phyloP scores from a whole-genome alignment of 2,888 invertebrate species.

The Stenoptilia bipunctidactyla region DNA sequence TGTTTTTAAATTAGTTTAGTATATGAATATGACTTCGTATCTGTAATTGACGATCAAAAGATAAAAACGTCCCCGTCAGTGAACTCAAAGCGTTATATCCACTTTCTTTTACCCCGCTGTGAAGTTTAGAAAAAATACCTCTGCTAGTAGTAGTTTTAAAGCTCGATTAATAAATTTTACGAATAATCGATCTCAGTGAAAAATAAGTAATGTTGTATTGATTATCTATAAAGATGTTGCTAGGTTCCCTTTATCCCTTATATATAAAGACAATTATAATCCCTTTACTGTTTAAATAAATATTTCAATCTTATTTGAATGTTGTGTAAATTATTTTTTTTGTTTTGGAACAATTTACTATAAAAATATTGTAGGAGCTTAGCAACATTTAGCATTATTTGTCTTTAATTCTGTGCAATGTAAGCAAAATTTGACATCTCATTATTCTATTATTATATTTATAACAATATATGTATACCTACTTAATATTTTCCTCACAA shows the following conservation, averaged over 20 bases:
- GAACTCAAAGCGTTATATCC: too few species aligned
- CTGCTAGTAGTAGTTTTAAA: constrained; percentile 38
- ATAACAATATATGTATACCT: background rate
- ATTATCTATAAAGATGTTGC: constrained; percentile 36
- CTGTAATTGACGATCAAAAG: too few species aligned
- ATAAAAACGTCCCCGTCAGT: too few species aligned
- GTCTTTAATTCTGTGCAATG: constrained; percentile 24
- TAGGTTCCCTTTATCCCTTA: constrained; percentile 34
- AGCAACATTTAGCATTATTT: constrained; percentile 45
- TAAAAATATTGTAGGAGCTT: constrained; percentile 31
- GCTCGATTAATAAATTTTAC: constrained; percentile 27
- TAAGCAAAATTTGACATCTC: constrained; percentile 11
- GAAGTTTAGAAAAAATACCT: background rate
- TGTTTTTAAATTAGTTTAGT: too few species aligned
- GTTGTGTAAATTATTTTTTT: constrained; percentile 38
- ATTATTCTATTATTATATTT: background rate
- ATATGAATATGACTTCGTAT: too few species aligned
- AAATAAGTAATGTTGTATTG: constrained; percentile 21
- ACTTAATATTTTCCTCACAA: too few species aligned
- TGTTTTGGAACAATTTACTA: constrained; percentile 2
- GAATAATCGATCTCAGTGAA: constrained; percentile 49
- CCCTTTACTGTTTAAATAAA: background rate
- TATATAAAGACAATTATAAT: background rate
- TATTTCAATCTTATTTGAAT: constrained; percentile 40
- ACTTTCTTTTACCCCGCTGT: constrained; percentile 3